Evolutionary conservation across 2,113 vertebrate species (phyloP).

Genomic region (Martes martes): DNA sequence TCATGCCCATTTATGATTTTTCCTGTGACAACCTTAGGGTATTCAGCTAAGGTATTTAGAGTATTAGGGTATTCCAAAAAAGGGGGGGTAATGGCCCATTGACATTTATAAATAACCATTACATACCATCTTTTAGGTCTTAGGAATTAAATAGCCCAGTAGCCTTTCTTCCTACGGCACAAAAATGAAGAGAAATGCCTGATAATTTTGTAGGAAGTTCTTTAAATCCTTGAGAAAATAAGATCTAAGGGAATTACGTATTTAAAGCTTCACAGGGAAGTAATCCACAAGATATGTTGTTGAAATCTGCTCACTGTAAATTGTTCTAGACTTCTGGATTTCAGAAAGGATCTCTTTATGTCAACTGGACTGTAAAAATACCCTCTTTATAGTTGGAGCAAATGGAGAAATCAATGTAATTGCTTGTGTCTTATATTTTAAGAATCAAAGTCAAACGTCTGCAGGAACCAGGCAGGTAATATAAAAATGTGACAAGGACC

Average conservation of each 20-base stretch:
- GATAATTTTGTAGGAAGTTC: background rate
- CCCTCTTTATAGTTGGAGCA: background rate
- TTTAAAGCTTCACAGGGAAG: background rate
- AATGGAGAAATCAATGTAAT: background rate
- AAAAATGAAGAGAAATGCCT: background rate
- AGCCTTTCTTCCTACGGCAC: background rate
- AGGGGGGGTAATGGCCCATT: background rate
- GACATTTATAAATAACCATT: background rate
- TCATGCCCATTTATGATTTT: background rate
- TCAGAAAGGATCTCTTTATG: background rate
- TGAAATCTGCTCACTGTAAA: background rate
- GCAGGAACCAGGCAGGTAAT: background rate
- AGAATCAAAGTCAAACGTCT: background rate
- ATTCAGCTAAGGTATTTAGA: background rate
- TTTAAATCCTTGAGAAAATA: background rate
- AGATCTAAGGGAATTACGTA: background rate
- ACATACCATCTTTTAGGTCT: background rate
- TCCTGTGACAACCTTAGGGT: background rate
- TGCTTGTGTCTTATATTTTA: background rate
- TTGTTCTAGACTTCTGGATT: background rate
- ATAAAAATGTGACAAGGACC: background rate
- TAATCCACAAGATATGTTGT: background rate
- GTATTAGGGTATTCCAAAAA: background rate
- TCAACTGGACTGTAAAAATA: background rate
- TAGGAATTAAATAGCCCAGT: background rate